Evolutionary conservation across 2,113 vertebrate species (phyloP).

Genomic region (Syrmaticus mikado): DNA sequence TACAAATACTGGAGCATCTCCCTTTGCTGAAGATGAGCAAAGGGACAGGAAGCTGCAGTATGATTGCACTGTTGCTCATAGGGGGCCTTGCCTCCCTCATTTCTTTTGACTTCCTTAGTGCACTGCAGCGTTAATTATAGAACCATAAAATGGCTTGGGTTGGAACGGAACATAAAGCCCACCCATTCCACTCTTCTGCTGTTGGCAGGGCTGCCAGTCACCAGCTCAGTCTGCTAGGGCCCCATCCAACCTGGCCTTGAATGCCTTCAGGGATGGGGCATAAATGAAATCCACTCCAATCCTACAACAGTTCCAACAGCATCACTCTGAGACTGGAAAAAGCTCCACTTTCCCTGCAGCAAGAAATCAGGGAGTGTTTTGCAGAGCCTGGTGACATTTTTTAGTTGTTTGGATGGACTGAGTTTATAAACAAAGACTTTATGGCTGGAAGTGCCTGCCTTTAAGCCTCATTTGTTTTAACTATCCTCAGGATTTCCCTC

Average conservation of each 20-base stretch:
- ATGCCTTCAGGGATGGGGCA: too few species aligned
- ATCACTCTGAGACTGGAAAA: not conserved
- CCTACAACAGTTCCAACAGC: not conserved
- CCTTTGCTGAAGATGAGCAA: not conserved
- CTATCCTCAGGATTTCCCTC: not conserved
- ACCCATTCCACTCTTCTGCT: too few species aligned
- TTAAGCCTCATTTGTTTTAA: not conserved
- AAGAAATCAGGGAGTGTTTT: not conserved
- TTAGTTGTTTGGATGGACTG: not conserved
- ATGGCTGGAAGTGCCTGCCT: not conserved
- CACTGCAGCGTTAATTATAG: not conserved
- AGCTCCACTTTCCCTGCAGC: not conserved
- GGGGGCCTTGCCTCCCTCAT: not conserved
- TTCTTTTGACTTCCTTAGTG: not conserved
- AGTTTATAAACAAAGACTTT: not conserved
- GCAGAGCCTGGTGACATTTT: not conserved
- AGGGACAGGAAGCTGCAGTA: not conserved
- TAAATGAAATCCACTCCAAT: not conserved
- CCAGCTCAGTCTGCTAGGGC: too few species aligned
- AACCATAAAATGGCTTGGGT: too few species aligned
- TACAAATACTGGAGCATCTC: not conserved
- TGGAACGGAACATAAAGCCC: too few species aligned
- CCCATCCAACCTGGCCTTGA: too few species aligned
- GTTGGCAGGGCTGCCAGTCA: too few species aligned
- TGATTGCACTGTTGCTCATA: fast-evolving